Conservation (phyloP, 2,797 vertebrate genomes). For the Amphiprion clarkii region DNA sequence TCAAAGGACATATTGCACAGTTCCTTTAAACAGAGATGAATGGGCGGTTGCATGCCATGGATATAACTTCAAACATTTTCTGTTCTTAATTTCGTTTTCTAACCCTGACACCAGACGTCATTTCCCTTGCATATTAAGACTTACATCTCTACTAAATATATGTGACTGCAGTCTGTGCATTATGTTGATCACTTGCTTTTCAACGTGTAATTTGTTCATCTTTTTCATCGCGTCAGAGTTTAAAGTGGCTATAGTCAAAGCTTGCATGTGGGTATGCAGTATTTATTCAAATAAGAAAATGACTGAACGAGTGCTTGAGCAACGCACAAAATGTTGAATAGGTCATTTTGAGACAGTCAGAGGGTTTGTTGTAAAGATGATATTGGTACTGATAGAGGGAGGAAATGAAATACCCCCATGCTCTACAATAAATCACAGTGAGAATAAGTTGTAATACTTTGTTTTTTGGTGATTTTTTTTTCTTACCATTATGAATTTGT, state of each 20-base stretch:
- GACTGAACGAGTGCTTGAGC: background rate
- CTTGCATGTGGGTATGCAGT: background rate
- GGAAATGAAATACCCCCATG: background rate
- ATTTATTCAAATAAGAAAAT: background rate
- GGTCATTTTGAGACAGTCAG: background rate
- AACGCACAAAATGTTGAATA: no score
- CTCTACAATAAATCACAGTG: background rate
- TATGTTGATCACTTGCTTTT: background rate
- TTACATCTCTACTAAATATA: background rate
- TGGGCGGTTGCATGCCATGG: no score
- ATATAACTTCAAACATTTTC: no score
- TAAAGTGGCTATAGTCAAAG: background rate
- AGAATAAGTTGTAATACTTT: background rate
- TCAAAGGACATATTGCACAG: background rate
- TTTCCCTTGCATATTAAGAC: background rate
- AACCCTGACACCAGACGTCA: no score
- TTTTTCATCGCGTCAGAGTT: fast-evolving
- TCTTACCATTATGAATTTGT: no score
- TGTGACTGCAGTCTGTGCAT: no score
- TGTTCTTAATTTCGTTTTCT: no score
- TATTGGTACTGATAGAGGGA: no score
- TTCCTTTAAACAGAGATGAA: no score
- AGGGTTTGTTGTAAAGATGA: background rate
- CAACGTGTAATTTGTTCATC: fast-evolving
- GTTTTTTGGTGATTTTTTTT: no score